phyloP scores from a whole-genome alignment of 2,113 vertebrate genomes.

The Carettochelys insculpta region DNA sequence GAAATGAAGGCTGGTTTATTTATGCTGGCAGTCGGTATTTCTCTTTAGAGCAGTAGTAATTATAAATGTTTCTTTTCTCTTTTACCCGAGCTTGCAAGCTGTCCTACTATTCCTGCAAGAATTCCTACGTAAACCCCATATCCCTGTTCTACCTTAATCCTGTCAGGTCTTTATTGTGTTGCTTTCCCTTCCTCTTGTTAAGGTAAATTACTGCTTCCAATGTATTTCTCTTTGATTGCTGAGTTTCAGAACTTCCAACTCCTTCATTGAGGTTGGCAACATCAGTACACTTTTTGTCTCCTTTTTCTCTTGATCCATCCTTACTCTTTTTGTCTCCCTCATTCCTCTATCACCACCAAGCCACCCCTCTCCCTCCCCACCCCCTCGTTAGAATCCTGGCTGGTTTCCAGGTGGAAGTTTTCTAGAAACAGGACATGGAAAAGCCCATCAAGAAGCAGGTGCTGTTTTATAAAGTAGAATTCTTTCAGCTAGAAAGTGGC shows the following conservation, averaged over 20 bases:
- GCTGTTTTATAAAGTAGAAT: background rate
- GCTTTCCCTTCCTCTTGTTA: background rate
- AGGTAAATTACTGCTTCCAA: slow-evolving; percentile 14
- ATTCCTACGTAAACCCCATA: background rate
- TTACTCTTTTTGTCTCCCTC: background rate
- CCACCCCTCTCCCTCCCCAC: background rate
- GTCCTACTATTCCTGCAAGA: slow-evolving; percentile 15
- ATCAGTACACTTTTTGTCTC: background rate
- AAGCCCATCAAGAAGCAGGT: background rate
- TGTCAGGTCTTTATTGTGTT: background rate
- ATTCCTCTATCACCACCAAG: background rate
- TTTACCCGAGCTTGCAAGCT: slow-evolving; percentile 11
- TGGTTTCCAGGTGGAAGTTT: background rate
- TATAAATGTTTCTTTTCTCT: background rate
- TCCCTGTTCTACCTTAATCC: background rate
- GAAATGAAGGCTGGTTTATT: background rate
- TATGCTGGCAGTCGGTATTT: background rate
- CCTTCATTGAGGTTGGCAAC: background rate
- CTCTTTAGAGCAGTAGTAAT: background rate
- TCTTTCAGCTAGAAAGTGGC: background rate
- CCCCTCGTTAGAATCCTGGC: background rate
- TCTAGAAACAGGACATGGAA: slow-evolving; percentile 3
- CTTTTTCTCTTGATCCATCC: background rate
- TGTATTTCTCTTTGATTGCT: background rate
- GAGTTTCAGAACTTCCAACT: background rate